These are phyloP conservation scores for Capromys pilorides DNA, from an alignment of 2,797 vertebrate genomes.

Conservation along the genomic window DNA sequence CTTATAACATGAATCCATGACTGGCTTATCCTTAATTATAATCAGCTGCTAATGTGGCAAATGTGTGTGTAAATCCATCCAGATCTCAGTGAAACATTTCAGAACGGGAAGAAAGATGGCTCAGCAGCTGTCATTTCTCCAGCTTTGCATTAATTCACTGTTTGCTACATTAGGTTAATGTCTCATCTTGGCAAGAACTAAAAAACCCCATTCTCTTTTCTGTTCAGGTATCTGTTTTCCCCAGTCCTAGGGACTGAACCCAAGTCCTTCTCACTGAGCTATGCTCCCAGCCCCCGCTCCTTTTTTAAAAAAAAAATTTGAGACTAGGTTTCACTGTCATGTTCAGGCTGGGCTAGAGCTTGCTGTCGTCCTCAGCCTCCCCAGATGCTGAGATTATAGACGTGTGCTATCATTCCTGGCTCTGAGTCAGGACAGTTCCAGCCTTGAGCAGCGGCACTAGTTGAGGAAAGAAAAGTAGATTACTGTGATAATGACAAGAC, in stretches of 20 bases:
- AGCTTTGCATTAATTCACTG: conserved; percentile 39
- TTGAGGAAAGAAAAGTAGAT: not conserved
- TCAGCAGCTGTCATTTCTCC: conserved; percentile 50
- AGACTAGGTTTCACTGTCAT: not conserved
- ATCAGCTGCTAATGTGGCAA: conserved; percentile 64
- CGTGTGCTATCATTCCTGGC: not conserved
- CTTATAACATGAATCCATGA: conserved; percentile 22
- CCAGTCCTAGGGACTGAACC: not conserved
- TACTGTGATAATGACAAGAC: not conserved
- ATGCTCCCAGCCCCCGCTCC: not conserved
- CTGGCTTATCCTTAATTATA: conserved; percentile 62
- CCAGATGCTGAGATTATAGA: not conserved
- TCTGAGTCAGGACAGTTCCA: not conserved
- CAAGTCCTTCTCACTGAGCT: not conserved
- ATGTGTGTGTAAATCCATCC: conserved; percentile 41
- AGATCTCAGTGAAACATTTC: conserved; percentile 26
- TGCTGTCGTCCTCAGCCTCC: not conserved
- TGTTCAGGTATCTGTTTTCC: not conserved
- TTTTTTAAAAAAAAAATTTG: not conserved
- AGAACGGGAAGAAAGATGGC: conserved; percentile 8
- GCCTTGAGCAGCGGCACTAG: not conserved
- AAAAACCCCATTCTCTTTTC: not conserved
- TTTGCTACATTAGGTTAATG: conserved; percentile 26
- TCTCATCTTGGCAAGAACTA: not conserved
- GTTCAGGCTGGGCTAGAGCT: not conserved